These are phyloP conservation scores for Lampris megalopsis DNA, from an alignment of 2,113 vertebrate genomes.

Conservation along the genomic window DNA sequence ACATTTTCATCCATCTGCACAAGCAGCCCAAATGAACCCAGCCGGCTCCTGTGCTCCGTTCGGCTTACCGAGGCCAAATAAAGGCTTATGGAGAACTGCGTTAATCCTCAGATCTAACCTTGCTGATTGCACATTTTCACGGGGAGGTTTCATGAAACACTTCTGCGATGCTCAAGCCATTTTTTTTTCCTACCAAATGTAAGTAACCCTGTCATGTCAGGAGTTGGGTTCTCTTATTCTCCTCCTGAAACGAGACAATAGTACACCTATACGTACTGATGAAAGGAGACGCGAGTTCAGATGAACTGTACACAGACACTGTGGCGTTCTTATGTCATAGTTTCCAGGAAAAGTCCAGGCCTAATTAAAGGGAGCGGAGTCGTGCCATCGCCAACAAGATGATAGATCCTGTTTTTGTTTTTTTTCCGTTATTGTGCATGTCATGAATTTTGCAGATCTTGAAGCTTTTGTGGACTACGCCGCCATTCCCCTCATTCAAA, in stretches of 20 bases:
- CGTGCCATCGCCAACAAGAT: background rate
- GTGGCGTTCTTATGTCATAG: background rate
- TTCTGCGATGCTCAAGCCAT: conserved; percentile 29
- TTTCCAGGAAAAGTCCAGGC: background rate
- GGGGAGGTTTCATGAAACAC: conserved; percentile 40
- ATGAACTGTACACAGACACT: background rate
- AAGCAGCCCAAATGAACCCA: conserved; percentile 53
- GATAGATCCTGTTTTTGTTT: background rate
- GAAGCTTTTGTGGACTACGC: background rate
- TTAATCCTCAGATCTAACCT: conserved; percentile 30
- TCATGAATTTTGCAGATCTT: background rate
- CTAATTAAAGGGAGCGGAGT: background rate
- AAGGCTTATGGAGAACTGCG: conserved; percentile 8
- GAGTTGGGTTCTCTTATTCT: background rate
- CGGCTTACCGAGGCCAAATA: conserved; percentile 40
- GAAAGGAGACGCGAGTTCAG: background rate
- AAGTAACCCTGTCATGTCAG: conserved; percentile 32
- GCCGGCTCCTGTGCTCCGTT: conserved; percentile 23
- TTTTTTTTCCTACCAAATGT: conserved; percentile 17
- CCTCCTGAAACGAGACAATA: background rate
- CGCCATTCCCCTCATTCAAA: background rate
- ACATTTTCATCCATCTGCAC: conserved; percentile 57
- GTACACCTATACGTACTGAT: background rate
- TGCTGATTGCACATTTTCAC: conserved; percentile 38
- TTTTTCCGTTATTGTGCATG: background rate